A percentile compares a stretch with the other conserved stretches of the same genome.
Conservation (phyloP, 2,113 vertebrate species). For the Atrichornis clamosus region DNA sequence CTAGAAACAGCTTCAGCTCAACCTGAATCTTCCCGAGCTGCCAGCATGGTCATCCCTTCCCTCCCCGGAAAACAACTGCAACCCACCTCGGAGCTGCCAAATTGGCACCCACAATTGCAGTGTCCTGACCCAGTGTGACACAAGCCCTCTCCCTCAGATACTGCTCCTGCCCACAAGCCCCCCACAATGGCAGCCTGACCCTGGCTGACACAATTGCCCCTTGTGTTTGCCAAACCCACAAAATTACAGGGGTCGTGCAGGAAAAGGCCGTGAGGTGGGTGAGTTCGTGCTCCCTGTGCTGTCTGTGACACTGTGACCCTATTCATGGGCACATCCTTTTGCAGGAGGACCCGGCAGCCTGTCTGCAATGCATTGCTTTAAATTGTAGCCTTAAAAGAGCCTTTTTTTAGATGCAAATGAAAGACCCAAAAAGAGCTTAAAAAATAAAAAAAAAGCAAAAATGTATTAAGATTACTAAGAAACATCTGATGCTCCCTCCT, state of each 20-base stretch:
- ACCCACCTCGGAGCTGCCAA: constrained; percentile 7
- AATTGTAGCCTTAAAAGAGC: constrained; percentile 54
- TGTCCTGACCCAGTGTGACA: constrained; percentile 48
- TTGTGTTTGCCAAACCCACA: constrained; percentile 68
- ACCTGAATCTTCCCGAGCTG: background rate
- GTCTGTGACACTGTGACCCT: constrained; percentile 63
- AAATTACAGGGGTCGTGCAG: constrained; percentile 59
- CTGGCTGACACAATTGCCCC: constrained; percentile 57
- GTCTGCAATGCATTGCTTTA: constrained; percentile 43
- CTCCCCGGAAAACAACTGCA: constrained; percentile 31
- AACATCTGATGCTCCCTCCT: background rate
- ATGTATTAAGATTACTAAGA: constrained; percentile 17
- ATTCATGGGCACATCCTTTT: constrained; percentile 43
- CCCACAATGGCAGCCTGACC: constrained; percentile 63
- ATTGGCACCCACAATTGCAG: constrained; percentile 56
- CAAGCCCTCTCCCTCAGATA: constrained; percentile 33
- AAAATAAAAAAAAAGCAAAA: background rate
- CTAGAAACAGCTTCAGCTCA: constrained; percentile 7
- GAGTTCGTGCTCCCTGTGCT: constrained; percentile 44
- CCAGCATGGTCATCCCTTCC: background rate
- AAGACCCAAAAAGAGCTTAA: constrained; percentile 12
- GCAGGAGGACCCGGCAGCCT: constrained; percentile 45
- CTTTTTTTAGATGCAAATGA: constrained; percentile 63
- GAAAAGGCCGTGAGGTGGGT: constrained; percentile 32
- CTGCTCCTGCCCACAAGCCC: constrained; percentile 42